phyloP scores from a whole-genome alignment of 2,113 vertebrate genomes.

The Odocoileus hemionus region DNA sequence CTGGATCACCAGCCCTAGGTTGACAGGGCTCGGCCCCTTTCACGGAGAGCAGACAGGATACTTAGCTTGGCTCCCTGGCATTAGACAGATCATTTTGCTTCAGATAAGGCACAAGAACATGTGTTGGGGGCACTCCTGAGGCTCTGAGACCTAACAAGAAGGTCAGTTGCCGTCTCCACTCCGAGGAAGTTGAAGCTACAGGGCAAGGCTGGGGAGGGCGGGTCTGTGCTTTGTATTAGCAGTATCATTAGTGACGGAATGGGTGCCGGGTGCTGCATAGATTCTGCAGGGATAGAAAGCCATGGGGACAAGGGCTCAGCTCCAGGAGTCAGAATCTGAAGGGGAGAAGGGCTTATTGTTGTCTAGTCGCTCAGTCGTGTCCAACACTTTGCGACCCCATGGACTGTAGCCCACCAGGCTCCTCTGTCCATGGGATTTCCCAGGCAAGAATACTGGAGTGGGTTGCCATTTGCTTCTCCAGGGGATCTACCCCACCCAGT shows the following conservation, averaged over 20 bases:
- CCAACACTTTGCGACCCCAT: rapidly evolving
- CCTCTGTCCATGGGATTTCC: not conserved
- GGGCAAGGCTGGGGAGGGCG: not conserved
- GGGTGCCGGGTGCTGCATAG: rapidly evolving
- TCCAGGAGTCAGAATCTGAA: not conserved
- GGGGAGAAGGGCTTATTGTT: not conserved
- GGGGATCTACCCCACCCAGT: not conserved
- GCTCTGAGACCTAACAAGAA: not conserved
- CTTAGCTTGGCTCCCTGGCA: no score
- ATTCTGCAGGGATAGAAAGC: not conserved
- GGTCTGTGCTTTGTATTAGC: rapidly evolving
- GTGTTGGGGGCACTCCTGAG: not conserved
- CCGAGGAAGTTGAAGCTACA: no score
- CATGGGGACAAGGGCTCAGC: rapidly evolving
- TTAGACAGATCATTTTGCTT: not conserved
- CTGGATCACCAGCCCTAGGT: rapidly evolving
- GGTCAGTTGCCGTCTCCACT: rapidly evolving
- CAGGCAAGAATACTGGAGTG: not conserved
- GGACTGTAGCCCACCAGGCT: not conserved
- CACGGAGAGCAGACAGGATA: rapidly evolving
- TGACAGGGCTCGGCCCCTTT: not conserved
- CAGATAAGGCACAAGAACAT: not conserved
- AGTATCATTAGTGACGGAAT: rapidly evolving
- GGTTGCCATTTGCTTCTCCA: not conserved
- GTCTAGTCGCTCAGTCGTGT: not conserved